Conservation (phyloP, 2,888 invertebrate genomes). For the Habrosyne pyritoides region DNA sequence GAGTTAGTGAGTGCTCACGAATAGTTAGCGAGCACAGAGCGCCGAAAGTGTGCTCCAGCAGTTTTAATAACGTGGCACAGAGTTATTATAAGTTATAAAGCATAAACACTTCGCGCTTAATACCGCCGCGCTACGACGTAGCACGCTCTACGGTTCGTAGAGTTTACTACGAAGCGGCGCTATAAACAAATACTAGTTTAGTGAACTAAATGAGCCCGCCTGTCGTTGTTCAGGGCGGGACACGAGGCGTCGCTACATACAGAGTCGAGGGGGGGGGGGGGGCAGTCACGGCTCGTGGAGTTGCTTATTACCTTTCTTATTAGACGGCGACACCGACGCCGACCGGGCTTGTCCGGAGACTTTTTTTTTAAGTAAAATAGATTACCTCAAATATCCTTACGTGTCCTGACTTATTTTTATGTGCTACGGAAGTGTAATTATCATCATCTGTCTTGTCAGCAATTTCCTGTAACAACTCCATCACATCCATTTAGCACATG, state of each 20-base stretch:
- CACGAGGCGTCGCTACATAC: neutral
- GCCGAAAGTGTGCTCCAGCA: neutral
- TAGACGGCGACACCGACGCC: constrained; percentile 11
- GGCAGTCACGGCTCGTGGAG: constrained; percentile 15
- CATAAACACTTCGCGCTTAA: constrained; percentile 6
- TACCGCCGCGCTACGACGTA: constrained; percentile 2
- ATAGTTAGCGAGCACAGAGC: neutral
- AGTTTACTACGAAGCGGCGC: neutral
- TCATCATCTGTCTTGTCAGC: neutral
- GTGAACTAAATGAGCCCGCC: constrained; percentile 1
- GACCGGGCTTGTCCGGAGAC: constrained; percentile 8
- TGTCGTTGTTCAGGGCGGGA: neutral
- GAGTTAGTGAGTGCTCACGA: neutral
- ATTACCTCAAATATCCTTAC: neutral
- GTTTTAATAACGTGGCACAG: constrained; percentile 1
- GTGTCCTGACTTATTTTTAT: neutral
- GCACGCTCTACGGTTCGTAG: constrained; percentile 4
- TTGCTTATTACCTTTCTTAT: constrained; percentile 19
- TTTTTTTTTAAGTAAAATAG: neutral
- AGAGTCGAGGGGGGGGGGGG: neutral
- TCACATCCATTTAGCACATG: too few relatives aligned
- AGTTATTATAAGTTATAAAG: constrained; percentile 1
- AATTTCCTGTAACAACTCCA: neutral
- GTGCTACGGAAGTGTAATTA: neutral
- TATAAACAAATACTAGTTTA: constrained; percentile 9